phyloP scores from a whole-genome alignment of 2,888 invertebrate genomes.

The Eustalomyia histrio region DNA sequence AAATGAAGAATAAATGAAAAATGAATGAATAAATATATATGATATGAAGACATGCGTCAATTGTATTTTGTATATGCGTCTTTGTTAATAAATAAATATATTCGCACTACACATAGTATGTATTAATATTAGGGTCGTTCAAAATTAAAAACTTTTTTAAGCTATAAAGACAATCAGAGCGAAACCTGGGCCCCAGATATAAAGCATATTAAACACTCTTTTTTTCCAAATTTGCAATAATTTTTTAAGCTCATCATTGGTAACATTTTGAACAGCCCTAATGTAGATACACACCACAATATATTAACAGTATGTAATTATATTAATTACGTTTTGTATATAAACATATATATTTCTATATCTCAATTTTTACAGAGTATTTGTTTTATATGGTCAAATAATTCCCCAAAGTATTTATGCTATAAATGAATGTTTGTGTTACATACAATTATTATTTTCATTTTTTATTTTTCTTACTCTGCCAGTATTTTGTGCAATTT shows the following conservation, averaged over 20 bases:
- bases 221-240: too few relatives aligned
- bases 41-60: not conserved
- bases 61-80: not conserved
- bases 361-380: not conserved
- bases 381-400: not conserved
- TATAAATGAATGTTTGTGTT: not conserved
- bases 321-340: not conserved
- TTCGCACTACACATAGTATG: too few relatives aligned
- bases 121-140: too few relatives aligned
- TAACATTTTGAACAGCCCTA: too few relatives aligned
- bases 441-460: not conserved
- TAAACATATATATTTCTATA: not conserved
- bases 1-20: not conserved
- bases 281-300: too few relatives aligned
- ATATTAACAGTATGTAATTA: too few relatives aligned
- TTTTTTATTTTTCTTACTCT: not conserved
- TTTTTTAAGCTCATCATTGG: too few relatives aligned
- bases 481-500: conserved; percentile 43
- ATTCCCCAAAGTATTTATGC: not conserved
- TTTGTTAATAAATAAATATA: too few relatives aligned
- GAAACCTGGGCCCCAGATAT: too few relatives aligned
- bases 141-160: too few relatives aligned
- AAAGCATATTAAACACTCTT: too few relatives aligned
- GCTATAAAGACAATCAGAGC: too few relatives aligned
- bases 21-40: not conserved